Percentiles rank a stretch among this genome's conserved stretches.
These are phyloP conservation scores for Eunapius fragilis DNA, from an alignment of 37 sponge, comb jelly and placozoan species.

Conservation along the genomic window DNA sequence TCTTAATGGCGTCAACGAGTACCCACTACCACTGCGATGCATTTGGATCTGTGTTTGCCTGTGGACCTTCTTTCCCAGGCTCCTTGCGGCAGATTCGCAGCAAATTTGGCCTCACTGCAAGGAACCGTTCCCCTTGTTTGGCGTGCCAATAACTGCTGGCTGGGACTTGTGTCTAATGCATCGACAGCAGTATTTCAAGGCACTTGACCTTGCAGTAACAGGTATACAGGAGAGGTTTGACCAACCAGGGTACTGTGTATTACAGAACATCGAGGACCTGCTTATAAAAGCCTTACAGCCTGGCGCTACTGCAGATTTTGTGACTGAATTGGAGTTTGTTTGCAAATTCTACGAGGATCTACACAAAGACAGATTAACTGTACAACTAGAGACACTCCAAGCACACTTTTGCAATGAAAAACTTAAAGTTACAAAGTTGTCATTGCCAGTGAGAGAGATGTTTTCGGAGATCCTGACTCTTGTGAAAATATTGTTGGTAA, in stretches of 20 bases:
- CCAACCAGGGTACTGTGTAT: conserved; percentile 22
- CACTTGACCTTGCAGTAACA: conserved; percentile 30
- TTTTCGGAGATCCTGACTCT: too few species aligned
- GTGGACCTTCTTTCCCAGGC: neutral
- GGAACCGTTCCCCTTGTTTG: neutral
- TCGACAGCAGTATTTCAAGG: conserved; percentile 22
- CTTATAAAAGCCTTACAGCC: too few species aligned
- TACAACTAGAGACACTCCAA: too few species aligned
- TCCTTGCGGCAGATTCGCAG: neutral
- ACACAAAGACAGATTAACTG: too few species aligned
- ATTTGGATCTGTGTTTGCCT: neutral
- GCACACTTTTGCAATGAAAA: too few species aligned
- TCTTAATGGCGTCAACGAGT: neutral
- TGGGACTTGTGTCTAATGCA: neutral
- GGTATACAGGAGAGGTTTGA: conserved; percentile 12
- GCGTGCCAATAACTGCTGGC: neutral
- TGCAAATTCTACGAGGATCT: too few species aligned
- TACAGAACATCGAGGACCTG: neutral
- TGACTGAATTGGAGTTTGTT: too few species aligned
- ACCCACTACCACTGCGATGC: neutral
- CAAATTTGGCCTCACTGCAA: neutral
- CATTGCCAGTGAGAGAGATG: too few species aligned
- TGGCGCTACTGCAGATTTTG: too few species aligned
- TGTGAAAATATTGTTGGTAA: too few species aligned
- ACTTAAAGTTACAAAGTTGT: too few species aligned